Base-by-base conservation (phyloP, 2,113 vertebrate species). In the Larimichthys polyactis region DNA sequence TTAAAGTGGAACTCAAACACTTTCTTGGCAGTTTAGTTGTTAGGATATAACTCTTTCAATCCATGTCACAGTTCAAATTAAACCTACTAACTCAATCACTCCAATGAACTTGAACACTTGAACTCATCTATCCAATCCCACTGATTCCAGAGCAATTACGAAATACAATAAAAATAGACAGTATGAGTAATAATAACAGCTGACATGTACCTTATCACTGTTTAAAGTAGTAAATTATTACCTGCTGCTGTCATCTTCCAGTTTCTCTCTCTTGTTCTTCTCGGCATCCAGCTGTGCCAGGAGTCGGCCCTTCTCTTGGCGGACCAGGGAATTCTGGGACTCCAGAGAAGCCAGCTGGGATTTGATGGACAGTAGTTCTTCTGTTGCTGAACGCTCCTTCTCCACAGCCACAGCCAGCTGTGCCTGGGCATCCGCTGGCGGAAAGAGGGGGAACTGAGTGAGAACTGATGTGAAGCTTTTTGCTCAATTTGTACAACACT, bases 181-280 rank as follows among this genome's bases (percentile, higher is more conserved):
- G 1, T 19, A 11, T 1, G 5, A 8, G 17, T 60, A 24, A 17
- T 22, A 1, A 51, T 57, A 20, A 49, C 11, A 9, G 24, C 75
- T 43, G 17, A 27, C 51, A 70, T 60, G 20, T 52, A 62, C 17
- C 36, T 8, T 1, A 51, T 40, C 19, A 66, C 1, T 63, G 2
- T 36, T 27, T 36, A 65, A 22, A 27, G 27, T 65, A 64, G 11
- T 51, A n/a, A 40, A 14, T 59, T 24, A 2, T 66, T 89, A 98
- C 98, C 97, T 96, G 91, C 94, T 97, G 77, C 96, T 96, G 81
- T 99, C 97, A 91, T 96, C 96, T 89, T 99, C 98, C 52, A 98
- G 84, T 88, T 96, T 98, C 85, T 97, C 96, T 65, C 97, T 57
- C 60, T 92, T 96, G 85, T 84, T 93, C 93, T 94, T 98, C 92